Evolutionary conservation across 2,113 vertebrate genomes (phyloP).

Genomic region (Melanotaenia duboulayi): DNA sequence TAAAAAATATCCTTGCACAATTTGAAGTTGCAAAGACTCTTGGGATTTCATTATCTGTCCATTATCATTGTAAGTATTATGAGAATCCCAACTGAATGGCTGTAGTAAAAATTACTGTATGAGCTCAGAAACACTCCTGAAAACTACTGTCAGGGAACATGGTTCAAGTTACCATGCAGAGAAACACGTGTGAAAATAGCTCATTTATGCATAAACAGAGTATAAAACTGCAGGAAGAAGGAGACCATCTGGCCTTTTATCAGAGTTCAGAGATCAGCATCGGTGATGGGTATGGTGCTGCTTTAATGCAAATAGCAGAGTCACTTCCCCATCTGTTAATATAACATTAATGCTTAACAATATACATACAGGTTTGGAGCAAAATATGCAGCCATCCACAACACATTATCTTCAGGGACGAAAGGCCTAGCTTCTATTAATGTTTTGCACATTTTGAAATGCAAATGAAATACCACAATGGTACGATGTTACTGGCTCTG

Average conservation of each 20-base stretch:
- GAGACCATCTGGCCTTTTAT: too few species aligned
- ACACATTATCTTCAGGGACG: background rate
- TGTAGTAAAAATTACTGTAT: background rate
- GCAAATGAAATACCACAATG: background rate
- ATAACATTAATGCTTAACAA: too few species aligned
- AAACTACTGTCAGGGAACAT: background rate
- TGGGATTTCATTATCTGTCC: background rate
- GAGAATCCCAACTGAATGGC: background rate
- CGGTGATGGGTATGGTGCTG: too few species aligned
- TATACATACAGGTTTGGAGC: background rate
- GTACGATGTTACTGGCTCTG: too few species aligned
- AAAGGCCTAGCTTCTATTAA: background rate
- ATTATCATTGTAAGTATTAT: background rate
- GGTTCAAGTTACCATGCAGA: background rate
- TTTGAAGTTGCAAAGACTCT: background rate
- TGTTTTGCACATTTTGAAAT: background rate
- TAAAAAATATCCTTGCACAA: too few species aligned
- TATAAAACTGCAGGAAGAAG: background rate
- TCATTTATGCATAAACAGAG: background rate
- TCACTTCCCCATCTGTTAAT: background rate
- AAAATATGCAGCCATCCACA: background rate
- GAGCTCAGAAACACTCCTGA: too few species aligned
- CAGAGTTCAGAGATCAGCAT: too few species aligned
- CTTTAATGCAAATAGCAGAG: too few species aligned
- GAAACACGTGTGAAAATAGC: background rate